Base-by-base conservation (phyloP, 2,888 invertebrate genomes). In the Trilocha varians region DNA sequence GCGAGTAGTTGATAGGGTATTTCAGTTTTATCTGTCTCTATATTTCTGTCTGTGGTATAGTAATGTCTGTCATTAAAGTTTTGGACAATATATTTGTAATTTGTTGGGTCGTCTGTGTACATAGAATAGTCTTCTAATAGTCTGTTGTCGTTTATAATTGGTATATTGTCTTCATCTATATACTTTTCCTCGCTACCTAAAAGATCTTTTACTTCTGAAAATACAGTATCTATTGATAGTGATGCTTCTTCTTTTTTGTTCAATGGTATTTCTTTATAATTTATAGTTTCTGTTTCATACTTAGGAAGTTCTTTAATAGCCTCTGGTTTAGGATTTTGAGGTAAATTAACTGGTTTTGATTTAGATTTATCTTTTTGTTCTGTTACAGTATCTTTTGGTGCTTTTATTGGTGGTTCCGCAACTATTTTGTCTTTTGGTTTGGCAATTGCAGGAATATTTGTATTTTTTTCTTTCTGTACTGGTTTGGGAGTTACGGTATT, bases 121-220 rank as follows among this genome's bases (percentile, higher is more conserved):
- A 70, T 59, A 1, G 83, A 83, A 40, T 82, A 84, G 42, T 83
- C 82, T 3, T 73, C 65, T 3, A 66, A 48, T 2, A 72, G 51
- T 13, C 59, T 57, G 39, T 72, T 63, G 9, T 56, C 55, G 15
- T 48, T 42, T 8, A 61, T 45, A 39, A 52, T 54, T 14, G 59
- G 54, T n/a, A 48, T 39, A 37, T 65, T 54, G 53, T 70, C 66
- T 38, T 45, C 42, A 5, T 53, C 56, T 43, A 63, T 37, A 25
- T 25, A 6, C 25, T 25, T 25, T 11, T 25, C 25, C 2, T 11
- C 25, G 4, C 25, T 25, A 25, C 25, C 5, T 25, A 25, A 25
- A 25, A 25, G 25, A 5, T 25, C 25, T 5, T 25, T 25, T 25
- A 25, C 25, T 25, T 25, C 25, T 9, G 25, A 25, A 25, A 9